Percentiles rank a stretch among this genome's conserved stretches.
Conservation (phyloP, 2,113 vertebrate genomes). For the Trogon surrucura region DNA sequence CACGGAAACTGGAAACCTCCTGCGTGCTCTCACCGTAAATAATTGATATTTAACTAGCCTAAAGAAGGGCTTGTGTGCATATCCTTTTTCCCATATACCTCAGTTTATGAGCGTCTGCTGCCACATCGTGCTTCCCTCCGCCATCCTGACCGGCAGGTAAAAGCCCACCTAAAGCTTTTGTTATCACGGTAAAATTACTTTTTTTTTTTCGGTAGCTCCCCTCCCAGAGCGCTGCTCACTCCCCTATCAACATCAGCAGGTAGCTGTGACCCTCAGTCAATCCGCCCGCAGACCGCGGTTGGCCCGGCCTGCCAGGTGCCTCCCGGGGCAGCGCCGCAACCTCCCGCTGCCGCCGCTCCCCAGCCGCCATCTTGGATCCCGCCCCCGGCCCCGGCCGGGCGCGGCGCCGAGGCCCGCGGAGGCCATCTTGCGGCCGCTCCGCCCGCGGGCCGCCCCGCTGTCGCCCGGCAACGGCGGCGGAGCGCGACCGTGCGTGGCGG, state of each 20-base stretch:
- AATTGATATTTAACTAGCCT: rapidly evolving
- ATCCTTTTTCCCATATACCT: too few relatives aligned
- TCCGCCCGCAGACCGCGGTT: rapidly evolving
- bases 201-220: not conserved
- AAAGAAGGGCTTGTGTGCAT: not conserved
- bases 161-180: not conserved
- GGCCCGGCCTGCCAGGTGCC: rapidly evolving
- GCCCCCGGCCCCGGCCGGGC: not conserved
- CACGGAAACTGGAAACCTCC: not conserved
- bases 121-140: not conserved
- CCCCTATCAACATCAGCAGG: rapidly evolving
- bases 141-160: not conserved
- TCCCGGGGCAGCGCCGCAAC: rapidly evolving
- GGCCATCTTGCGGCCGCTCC: constrained; percentile 51
- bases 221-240: rapidly evolving
- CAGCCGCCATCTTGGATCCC: not conserved
- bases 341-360: too few relatives aligned
- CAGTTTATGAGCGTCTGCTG: not conserved
- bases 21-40: not conserved
- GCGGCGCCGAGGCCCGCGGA: not conserved
- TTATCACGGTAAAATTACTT: rapidly evolving
- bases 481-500: not conserved
- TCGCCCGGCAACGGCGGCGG: constrained; percentile 35
- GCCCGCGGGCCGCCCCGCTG: not conserved
- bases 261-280: rapidly evolving